These are phyloP conservation scores for Ooceraea biroi DNA, from an alignment of 1,140 invertebrate species.

Conservation along the genomic window DNA sequence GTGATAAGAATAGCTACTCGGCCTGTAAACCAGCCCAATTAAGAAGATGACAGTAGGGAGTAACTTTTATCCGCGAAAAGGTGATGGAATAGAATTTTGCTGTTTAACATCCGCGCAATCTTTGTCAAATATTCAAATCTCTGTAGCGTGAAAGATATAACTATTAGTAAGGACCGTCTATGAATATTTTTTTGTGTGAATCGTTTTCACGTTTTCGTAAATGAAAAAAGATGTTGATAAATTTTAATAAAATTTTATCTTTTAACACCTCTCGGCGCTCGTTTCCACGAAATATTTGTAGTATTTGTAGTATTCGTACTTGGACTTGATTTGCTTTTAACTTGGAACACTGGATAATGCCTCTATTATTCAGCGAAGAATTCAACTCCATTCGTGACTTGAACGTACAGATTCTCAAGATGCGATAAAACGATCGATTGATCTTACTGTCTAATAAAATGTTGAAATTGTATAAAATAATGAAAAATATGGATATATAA, in stretches of 20 bases:
- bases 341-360: neutral
- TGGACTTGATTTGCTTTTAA: no score
- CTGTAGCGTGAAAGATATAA: neutral
- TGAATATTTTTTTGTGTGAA: neutral
- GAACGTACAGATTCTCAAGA: neutral
- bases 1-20: neutral
- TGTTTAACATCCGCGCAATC: neutral
- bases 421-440: neutral
- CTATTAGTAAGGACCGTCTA: neutral
- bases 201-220: neutral
- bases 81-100: constrained; percentile 18
- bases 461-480: neutral
- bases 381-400: neutral
- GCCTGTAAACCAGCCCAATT: neutral
- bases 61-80: constrained; percentile 11
- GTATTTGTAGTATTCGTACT: no score
- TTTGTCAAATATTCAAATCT: constrained; percentile 21
- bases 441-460: constrained; percentile 7
- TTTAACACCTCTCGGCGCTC: no score
- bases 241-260: no score
- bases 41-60: constrained; percentile 34
- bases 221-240: no score
- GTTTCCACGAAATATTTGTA: no score
- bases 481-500: constrained; percentile 5
- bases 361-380: neutral